Conservation (phyloP, 2,888 invertebrate species). For the Drosophila mettleri region DNA sequence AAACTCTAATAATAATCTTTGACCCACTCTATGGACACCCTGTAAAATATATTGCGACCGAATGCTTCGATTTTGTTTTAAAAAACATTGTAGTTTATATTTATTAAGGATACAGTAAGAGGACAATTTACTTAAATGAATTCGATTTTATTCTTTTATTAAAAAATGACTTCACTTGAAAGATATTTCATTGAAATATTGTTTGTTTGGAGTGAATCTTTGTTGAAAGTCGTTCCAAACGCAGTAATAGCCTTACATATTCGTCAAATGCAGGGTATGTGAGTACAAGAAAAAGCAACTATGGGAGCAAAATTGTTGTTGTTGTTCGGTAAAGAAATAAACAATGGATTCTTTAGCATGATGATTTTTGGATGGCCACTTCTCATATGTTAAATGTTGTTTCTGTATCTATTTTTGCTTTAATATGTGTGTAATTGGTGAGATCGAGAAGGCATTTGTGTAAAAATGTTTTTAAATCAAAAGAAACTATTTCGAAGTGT, state of each 20-base stretch:
- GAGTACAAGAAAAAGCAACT: conserved; percentile 5
- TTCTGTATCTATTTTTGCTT: conserved; percentile 16
- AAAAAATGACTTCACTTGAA: neutral
- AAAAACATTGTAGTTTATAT: neutral
- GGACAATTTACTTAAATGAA: no score
- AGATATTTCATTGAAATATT: no score
- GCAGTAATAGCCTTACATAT: neutral
- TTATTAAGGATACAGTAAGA: neutral
- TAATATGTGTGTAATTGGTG: conserved; percentile 31
- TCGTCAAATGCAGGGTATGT: conserved; percentile 18
- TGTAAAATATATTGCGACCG: neutral
- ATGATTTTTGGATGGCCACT: conserved; percentile 63
- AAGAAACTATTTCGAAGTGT: conserved; percentile 3
- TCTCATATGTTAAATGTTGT: conserved; percentile 19
- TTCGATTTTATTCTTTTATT: no score
- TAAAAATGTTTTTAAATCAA: conserved; percentile 46
- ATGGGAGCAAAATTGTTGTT: conserved; percentile 44
- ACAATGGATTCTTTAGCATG: conserved; percentile 73
- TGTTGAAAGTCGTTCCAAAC: neutral
- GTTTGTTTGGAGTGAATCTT: no score
- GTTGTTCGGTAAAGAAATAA: conserved; percentile 38
- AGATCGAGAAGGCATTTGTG: conserved; percentile 33
- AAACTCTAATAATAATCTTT: neutral
- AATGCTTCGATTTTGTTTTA: neutral
- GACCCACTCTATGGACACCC: conserved; percentile 32